Percentiles rank a stretch among this genome's conserved stretches.
Conservation (phyloP, 2,797 vertebrate species). For the Staurois parvus region DNA sequence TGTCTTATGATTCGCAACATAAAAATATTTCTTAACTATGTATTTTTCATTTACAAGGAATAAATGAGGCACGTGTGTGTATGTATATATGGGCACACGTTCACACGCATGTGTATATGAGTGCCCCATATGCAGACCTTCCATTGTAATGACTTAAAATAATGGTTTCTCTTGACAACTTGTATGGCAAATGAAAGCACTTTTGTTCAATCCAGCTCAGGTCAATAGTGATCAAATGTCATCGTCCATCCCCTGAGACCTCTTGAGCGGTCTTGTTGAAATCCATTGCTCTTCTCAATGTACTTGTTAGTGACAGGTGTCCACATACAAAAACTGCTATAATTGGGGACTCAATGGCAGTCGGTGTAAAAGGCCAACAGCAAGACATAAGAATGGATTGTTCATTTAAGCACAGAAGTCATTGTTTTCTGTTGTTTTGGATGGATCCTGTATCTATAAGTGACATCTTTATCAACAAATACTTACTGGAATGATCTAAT, state of each 20-base stretch:
- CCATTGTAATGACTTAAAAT: constrained; percentile 53
- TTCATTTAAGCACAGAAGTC: constrained; percentile 9
- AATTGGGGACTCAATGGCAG: constrained; percentile 58
- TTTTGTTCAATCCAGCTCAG: constrained; percentile 55
- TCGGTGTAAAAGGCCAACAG: constrained; percentile 51
- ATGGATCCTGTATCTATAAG: background rate
- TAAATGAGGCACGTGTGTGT: background rate
- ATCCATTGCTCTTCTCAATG: constrained; percentile 62
- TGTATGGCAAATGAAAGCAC: constrained; percentile 60
- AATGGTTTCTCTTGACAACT: constrained; percentile 57
- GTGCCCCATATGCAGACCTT: constrained; percentile 41
- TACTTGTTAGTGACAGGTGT: constrained; percentile 63
- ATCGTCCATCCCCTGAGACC: constrained; percentile 54
- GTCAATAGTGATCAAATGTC: constrained; percentile 64
- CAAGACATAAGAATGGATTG: constrained; percentile 16
- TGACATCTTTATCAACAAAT: background rate
- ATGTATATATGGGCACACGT: background rate
- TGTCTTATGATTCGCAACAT: too few species aligned
- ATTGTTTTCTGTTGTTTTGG: background rate
- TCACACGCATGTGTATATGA: background rate
- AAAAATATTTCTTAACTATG: too few species aligned
- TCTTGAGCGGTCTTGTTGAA: constrained; percentile 48
- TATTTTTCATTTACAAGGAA: too few species aligned
- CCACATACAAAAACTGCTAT: constrained; percentile 58
- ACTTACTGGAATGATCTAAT: background rate